Base-by-base conservation (phyloP, 2,888 invertebrate species). In the Drosophila putrida region DNA sequence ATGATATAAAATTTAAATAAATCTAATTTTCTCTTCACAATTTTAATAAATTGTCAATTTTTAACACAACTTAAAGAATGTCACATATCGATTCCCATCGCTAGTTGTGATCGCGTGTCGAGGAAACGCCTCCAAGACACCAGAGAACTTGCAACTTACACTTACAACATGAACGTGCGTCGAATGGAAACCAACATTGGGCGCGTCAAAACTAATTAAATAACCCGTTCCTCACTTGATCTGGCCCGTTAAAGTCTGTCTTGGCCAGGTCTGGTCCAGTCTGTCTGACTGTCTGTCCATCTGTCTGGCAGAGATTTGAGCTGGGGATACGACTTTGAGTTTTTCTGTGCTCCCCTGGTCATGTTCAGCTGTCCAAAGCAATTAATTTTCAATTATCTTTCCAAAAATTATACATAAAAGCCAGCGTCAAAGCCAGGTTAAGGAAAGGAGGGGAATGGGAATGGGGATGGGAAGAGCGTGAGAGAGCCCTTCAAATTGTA, bases 171-270 rank as follows among this genome's bases (percentile, higher is more conserved):
- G 67, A 60, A 59, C 51, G 55, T 47, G 58, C 51, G 25, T 46
- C 53, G 35, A n/a, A 47, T 57, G 46, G 41, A 25, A 50, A 43
- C 51, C 54, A 58, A 44, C 63, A 62, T 75, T 70, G 76, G 68
- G 44, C 71, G 79, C 82, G 88, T 87, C 88, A 78, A 88, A 88
- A 76, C 74, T 88, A 88, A 88, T 84, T 84, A 88, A 87, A 87
- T 77, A 84, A 84, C 84, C 79, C 88, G 88, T 83, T 80, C 57
- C 44, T 51, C 38, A 60, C 49, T 62, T 33, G 31, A 25, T 20
- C 47, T 41, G 38, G 47, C 36, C 39, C 6, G 28, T 5, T 8
- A 5, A 5, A 28, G 28, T 28, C 8, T 28, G 28, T 28, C 28
- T 28, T 28, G 28, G 28, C 28, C 28, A 28, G 28, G 38, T 38